Conservation (phyloP, 2,797 vertebrate species). For the Sphaeramia orbicularis region DNA sequence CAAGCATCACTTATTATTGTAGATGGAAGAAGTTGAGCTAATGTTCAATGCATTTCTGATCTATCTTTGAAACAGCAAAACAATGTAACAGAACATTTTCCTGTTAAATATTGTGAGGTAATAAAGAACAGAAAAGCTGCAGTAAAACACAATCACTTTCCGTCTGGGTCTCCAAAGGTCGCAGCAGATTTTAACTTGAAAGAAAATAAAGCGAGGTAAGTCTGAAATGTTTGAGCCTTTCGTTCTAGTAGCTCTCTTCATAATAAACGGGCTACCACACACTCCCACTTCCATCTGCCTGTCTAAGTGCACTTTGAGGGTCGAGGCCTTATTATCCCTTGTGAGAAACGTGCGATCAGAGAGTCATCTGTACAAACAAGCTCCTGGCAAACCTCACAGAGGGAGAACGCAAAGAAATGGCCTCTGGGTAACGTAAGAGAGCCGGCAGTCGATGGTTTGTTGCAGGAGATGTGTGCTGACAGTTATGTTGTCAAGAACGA, state of each 20-base stretch:
- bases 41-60: too few species aligned
- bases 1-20: too few species aligned
- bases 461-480: slow-evolving; percentile 69
- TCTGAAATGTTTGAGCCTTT: too few species aligned
- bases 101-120: neutral
- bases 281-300: slow-evolving; percentile 10
- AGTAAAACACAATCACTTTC: neutral
- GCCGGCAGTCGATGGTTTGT: slow-evolving; percentile 52
- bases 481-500: slow-evolving; percentile 68
- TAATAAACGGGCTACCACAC: slow-evolving; percentile 19
- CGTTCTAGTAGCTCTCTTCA: slow-evolving; percentile 11
- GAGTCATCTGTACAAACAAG: slow-evolving; percentile 74
- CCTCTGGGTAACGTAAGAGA: slow-evolving; percentile 55
- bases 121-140: neutral
- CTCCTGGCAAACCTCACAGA: slow-evolving; percentile 46
- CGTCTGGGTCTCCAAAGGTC: too few species aligned
- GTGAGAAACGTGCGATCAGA: slow-evolving; percentile 44
- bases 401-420: slow-evolving; percentile 34
- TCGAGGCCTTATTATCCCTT: slow-evolving; percentile 45
- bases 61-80: too few species aligned
- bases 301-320: slow-evolving; percentile 19
- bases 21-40: too few species aligned
- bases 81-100: too few species aligned
- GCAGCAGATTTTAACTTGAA: too few species aligned
- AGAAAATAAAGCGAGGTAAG: too few species aligned